Evolutionary conservation across 2,888 invertebrate species (phyloP), one percentile per base, ranked within the genome.

Genomic region (Phyto melanocephala): DNA sequence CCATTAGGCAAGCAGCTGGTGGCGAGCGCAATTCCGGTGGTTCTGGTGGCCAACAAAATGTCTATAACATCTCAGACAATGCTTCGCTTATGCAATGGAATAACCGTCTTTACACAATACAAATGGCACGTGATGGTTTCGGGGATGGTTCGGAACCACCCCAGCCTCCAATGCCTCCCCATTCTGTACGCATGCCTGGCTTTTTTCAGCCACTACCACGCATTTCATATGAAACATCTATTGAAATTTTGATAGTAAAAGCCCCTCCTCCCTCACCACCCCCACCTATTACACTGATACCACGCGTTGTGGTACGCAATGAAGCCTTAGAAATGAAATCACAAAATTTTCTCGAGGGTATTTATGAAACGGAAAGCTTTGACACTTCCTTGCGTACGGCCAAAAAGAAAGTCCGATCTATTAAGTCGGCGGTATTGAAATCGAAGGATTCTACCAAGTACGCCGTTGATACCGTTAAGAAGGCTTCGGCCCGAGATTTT

Each of bases 401-500:
- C 77, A 90, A 89, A 85, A 89, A 90, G 86, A 91, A 91, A 85
- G 90, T 91, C 45, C 90, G 91, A 71, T 89, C 87, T 72, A 90
- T 91, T 84, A 91, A 91, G 86, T 90, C 87, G 56, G 88, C 91
- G 42, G 90, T 91, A 20, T 85, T 90, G 33, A 91, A 91, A 85
- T 91, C 91, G 0, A 88, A 86, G 80, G 91, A 91, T 84, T 88
- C 90, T 8, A 89, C 90, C 33, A 91, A 90, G 68, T 90, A 91
- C 83, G 91, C 91, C 33, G 91, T 90, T 88, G 91, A 91, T 84
- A 91, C 91, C 42, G 91, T 91, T 45, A 88, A 91, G 82, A 91
- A 91, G 85, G 91, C 91, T 37, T 89, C 90, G 85, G 89, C 91
- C 63, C 89, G 91, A 85, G 91, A 91, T 85, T 91, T 91, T 85